Evolutionary conservation across 1,140 invertebrate genomes (phyloP), one percentile per base, ranked within the genome.

Genomic region (Drosophila kanapiae): DNA sequence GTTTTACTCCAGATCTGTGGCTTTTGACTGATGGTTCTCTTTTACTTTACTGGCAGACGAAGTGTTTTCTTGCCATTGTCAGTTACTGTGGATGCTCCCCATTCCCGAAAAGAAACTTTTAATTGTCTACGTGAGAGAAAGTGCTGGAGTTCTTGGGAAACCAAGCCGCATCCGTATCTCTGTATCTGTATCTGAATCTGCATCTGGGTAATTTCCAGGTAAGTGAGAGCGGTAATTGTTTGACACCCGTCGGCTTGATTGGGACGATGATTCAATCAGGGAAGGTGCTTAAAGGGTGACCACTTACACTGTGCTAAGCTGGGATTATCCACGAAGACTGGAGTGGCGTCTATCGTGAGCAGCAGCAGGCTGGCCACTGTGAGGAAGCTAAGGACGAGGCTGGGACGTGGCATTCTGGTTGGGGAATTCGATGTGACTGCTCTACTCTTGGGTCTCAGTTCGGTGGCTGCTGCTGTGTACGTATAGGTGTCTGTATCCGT

Each of bases 291-390:
- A 29, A 23, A 47, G 54, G 45, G 45, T 48, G 31, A 13, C 42
- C 82, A 92, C 91, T 92, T 92, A 92, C 91, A 92, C 62, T 92
- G 91, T 49, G 91, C 91, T 92, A 92, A 91, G 69, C 91, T 92
- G 69, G 91, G 91, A 87, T 92, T 92, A 90, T 92, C 88, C 72
- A 92, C 91, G 35, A 92, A 92, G 29, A 92, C 87, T 47, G 91
- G 91, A 69, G 57, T 92, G 61, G 91, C 78, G 53, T 75, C 43
- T 38, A 49, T 54, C 54, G 87, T 54, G 33, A 69, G 18, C 45
- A 75, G 61, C 70, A 90, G 43, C 59, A 91, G 45, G 53, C 67
- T 81, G 76, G 38, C 47, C 60, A 87, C 43, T 51, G 84, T 67
- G 57, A 80, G 54, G 38, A 87, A 62, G 69, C 47, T 78, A 47